Conservation (phyloP, 2,888 invertebrate species). For the Acrobasis suavella region DNA sequence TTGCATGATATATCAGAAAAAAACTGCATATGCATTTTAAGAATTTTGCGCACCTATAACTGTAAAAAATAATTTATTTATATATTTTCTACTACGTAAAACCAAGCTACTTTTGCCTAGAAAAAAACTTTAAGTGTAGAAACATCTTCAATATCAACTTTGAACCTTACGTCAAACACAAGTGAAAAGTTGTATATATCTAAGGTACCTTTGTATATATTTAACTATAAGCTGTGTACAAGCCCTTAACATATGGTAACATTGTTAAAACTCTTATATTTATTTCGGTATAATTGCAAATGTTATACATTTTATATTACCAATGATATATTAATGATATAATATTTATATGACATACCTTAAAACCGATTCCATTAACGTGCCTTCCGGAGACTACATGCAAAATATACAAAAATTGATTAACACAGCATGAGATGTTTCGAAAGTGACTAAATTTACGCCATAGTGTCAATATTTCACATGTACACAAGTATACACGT, state of each 20-base stretch:
- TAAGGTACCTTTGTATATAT: conserved; percentile 9
- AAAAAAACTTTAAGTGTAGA: conserved; percentile 14
- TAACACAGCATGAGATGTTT: too few relatives aligned
- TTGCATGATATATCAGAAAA: background rate
- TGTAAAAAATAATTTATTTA: background rate
- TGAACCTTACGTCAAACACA: background rate
- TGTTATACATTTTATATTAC: background rate
- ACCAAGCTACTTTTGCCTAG: conserved; percentile 12
- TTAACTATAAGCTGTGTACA: conserved; percentile 25
- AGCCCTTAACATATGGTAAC: conserved; percentile 35
- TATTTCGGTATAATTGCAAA: conserved; percentile 22
- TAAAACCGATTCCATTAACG: too few relatives aligned
- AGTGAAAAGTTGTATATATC: conserved; percentile 5
- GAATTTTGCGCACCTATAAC: background rate
- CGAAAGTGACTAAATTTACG: too few relatives aligned
- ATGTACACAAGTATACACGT: too few relatives aligned
- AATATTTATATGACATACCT: background rate
- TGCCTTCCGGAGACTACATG: too few relatives aligned
- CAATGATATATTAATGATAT: background rate
- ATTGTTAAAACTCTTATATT: conserved; percentile 23
- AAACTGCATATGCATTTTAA: background rate
- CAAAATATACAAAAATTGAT: too few relatives aligned
- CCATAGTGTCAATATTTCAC: too few relatives aligned
- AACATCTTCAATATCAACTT: background rate
- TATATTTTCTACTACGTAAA: background rate